Percentiles rank a stretch among this genome's conserved stretches.
These are phyloP conservation scores for Heliocidaris erythrogramma DNA, from an alignment of 35 echinoderm and acorn worm species.

Conservation along the genomic window DNA sequence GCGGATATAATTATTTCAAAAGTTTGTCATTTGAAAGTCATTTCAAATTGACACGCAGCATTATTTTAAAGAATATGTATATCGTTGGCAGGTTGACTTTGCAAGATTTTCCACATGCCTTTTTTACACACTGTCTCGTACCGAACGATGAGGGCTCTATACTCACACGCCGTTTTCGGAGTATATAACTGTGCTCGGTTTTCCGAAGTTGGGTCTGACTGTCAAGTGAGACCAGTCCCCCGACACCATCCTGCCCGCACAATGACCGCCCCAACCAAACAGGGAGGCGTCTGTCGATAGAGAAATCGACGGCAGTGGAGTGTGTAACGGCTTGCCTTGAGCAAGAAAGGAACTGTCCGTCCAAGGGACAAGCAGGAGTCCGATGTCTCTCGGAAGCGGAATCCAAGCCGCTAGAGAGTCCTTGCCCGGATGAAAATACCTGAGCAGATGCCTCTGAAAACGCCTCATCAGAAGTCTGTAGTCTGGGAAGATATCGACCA, in stretches of 20 bases:
- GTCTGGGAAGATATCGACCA: constrained; percentile 37
- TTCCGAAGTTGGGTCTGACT: too few species aligned
- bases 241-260: background rate
- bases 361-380: background rate
- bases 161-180: too few species aligned
- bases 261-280: constrained; percentile 32
- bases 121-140: too few species aligned
- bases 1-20: too few species aligned
- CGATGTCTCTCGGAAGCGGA: background rate
- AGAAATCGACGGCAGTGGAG: background rate
- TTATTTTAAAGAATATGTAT: too few species aligned
- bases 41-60: too few species aligned
- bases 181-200: too few species aligned
- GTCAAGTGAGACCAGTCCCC: too few species aligned
- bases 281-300: constrained; percentile 27
- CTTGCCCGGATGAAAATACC: background rate
- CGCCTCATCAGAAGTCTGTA: constrained; percentile 57
- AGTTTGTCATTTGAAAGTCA: too few species aligned
- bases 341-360: background rate
- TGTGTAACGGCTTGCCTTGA: background rate
- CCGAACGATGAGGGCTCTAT: too few species aligned
- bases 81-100: too few species aligned
- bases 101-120: too few species aligned
- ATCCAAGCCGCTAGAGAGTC: background rate
- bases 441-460: constrained; percentile 55